Conservation (phyloP, 2,888 invertebrate genomes). For the Camptogramma bilineatum region DNA sequence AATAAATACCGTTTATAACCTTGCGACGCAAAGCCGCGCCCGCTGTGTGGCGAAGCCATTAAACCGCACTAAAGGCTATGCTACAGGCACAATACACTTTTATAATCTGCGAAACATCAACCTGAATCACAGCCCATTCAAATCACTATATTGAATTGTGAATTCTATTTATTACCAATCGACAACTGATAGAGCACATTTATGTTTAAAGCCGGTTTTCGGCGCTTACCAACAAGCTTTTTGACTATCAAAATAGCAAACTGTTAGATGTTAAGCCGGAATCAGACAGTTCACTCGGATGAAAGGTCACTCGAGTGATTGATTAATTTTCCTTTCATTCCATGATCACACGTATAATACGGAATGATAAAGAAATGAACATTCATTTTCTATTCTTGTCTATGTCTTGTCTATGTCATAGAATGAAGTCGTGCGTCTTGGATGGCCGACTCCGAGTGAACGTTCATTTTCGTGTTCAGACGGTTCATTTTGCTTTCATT, state of each 20-base stretch:
- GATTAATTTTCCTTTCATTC: too few species aligned
- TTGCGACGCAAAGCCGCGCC: constrained; percentile 19
- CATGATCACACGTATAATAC: too few species aligned
- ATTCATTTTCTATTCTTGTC: too few species aligned
- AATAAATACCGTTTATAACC: constrained; percentile 1
- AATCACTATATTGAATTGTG: constrained; percentile 60
- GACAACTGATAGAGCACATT: constrained; percentile 56
- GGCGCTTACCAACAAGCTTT: not conserved
- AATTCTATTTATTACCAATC: constrained; percentile 63
- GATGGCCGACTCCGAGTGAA: too few species aligned
- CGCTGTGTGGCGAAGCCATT: constrained; percentile 33
- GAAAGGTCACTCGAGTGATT: too few species aligned
- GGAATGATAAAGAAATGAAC: too few species aligned
- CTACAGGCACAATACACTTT: constrained; percentile 40
- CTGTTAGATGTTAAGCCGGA: too few species aligned
- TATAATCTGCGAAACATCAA: constrained; percentile 51
- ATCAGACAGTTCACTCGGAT: too few species aligned
- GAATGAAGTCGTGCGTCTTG: too few species aligned
- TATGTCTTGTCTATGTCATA: too few species aligned
- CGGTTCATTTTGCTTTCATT: too few species aligned
- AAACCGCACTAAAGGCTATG: constrained; percentile 38
- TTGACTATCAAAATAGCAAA: not conserved
- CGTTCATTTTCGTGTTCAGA: too few species aligned
- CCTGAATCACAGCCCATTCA: constrained; percentile 46
- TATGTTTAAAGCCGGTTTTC: constrained; percentile 14